Evolutionary conservation across 1,140 invertebrate species (phyloP).

Genomic region (Battus philenor): DNA sequence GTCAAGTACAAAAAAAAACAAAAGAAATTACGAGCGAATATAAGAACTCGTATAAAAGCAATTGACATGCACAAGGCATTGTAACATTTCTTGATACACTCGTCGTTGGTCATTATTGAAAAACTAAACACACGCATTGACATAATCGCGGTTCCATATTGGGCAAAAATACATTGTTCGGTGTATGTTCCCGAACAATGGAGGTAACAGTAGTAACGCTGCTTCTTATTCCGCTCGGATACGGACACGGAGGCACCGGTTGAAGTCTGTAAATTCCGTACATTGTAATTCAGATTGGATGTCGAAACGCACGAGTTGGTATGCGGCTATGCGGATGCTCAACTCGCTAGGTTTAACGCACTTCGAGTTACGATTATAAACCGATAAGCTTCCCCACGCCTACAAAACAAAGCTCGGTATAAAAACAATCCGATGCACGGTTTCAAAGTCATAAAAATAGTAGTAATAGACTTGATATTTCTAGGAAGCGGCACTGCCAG

Average conservation of each 20-base stretch:
- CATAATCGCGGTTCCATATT: constrained; percentile 70
- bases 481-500: constrained; percentile 55
- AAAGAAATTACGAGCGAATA: too few species aligned
- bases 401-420: constrained; percentile 14
- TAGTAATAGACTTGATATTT: constrained; percentile 24
- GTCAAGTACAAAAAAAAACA: too few species aligned
- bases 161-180: constrained; percentile 70
- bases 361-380: constrained; percentile 30
- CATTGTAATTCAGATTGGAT: constrained; percentile 73
- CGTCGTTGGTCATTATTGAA: constrained; percentile 59
- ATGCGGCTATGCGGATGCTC: constrained; percentile 66
- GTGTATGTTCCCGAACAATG: constrained; percentile 63
- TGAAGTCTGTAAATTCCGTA: constrained; percentile 65
- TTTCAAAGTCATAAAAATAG: constrained; percentile 10
- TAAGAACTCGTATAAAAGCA: too few species aligned
- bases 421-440: neutral
- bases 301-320: constrained; percentile 67
- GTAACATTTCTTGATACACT: constrained; percentile 50
- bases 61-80: constrained; percentile 51
- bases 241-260: constrained; percentile 55
- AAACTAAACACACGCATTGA: constrained; percentile 69
- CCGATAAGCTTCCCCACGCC: constrained; percentile 11
- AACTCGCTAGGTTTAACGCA: constrained; percentile 42
- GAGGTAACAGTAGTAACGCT: constrained; percentile 65
- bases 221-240: constrained; percentile 73